phyloP scores from a whole-genome alignment of 2,888 invertebrate species.

The Ennomos quercinarius region DNA sequence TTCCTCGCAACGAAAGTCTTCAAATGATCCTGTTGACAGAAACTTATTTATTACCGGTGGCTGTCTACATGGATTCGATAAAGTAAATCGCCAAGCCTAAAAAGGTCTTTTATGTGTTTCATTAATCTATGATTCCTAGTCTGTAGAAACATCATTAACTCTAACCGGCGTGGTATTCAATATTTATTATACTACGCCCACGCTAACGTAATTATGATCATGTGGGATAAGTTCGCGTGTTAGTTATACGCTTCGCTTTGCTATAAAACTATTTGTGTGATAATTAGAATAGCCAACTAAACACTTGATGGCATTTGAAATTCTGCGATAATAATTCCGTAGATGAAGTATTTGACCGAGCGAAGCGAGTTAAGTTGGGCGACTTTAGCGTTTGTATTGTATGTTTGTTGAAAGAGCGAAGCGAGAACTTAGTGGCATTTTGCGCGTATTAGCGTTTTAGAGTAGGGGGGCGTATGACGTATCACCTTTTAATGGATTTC shows the following conservation, averaged over 20 bases:
- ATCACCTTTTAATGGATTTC: no score
- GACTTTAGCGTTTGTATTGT: no score
- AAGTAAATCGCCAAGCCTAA: constrained; percentile 48
- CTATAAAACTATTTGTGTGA: constrained; percentile 30
- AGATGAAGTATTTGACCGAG: neutral
- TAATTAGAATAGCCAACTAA: constrained; percentile 35
- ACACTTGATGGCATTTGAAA: constrained; percentile 15
- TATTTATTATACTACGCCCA: constrained; percentile 50
- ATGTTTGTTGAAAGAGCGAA: no score
- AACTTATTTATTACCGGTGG: constrained; percentile 51
- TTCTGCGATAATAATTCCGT: constrained; percentile 12
- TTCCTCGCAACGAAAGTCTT: constrained; percentile 41
- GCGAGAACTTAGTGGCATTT: no score
- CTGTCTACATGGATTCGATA: constrained; percentile 51
- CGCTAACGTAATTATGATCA: constrained; percentile 35
- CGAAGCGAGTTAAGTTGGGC: no score
- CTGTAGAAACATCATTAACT: constrained; percentile 54
- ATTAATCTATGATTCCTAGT: constrained; percentile 49
- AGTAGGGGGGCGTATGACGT: no score
- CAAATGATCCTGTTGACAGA: constrained; percentile 47
- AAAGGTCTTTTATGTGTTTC: constrained; percentile 56
- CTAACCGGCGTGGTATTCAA: constrained; percentile 41
- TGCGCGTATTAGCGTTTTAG: no score
- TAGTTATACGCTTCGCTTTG: constrained; percentile 28
- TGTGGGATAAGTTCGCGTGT: constrained; percentile 24